Conservation (phyloP, 1,140 invertebrate species). For the Leptopilina clavipes region DNA sequence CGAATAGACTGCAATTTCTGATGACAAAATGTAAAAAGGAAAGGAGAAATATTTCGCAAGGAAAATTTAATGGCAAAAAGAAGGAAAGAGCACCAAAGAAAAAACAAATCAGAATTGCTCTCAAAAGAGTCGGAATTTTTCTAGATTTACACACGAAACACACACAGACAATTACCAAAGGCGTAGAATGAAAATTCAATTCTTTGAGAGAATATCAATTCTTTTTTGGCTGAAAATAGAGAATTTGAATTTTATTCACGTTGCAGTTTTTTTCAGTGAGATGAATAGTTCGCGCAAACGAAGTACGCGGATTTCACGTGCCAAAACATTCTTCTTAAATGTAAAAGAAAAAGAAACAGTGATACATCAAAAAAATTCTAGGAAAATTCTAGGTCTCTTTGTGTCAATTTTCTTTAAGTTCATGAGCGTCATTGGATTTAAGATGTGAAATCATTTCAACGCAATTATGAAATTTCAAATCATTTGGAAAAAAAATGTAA, state of each 20-base stretch:
- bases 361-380: background rate
- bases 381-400: background rate
- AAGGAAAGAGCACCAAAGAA: conserved; percentile 17
- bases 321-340: background rate
- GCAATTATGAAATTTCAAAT: too few species aligned
- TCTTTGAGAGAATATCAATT: background rate
- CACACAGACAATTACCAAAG: background rate
- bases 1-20: background rate
- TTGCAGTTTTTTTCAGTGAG: background rate
- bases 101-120: conserved; percentile 5
- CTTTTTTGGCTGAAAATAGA: background rate
- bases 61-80: background rate
- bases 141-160: background rate
- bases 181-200: background rate
- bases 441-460: too few species aligned
- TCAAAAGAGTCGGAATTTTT: background rate
- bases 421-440: too few species aligned
- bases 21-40: background rate
- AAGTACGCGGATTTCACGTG: conserved; percentile 1
- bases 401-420: background rate
- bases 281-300: background rate
- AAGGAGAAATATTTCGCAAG: background rate
- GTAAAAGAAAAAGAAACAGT: background rate
- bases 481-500: too few species aligned
- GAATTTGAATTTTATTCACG: conserved; percentile 9